Conservation (phyloP, 1,140 invertebrate species). For the Drosophila ironensis region DNA sequence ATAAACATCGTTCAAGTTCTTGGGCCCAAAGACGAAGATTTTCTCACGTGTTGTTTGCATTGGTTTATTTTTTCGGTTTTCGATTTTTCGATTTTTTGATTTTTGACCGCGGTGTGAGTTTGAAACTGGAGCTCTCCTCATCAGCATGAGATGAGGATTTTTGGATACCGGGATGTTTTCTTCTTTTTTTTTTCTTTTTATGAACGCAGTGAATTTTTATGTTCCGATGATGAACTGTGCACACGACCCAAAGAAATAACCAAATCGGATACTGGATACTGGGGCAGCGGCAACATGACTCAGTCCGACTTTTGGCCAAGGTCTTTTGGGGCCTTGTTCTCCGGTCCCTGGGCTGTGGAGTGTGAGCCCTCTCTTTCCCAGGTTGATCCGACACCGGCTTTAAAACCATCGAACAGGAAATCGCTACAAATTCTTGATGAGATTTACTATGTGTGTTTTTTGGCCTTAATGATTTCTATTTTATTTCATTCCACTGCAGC, state of each 20-base stretch:
- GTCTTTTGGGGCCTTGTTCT: slow-evolving; percentile 32
- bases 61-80: slow-evolving; percentile 67
- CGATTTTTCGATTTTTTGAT: slow-evolving; percentile 54
- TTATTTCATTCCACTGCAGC: slow-evolving; percentile 53
- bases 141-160: slow-evolving; percentile 78
- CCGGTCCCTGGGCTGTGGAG: no score
- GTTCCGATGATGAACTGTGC: slow-evolving; percentile 77
- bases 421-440: slow-evolving; percentile 75
- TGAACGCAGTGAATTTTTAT: slow-evolving; percentile 79
- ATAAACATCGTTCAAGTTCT: slow-evolving; percentile 80
- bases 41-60: slow-evolving; percentile 80
- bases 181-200: slow-evolving; percentile 30
- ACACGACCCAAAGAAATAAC: slow-evolving; percentile 52
- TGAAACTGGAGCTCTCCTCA: slow-evolving; percentile 72
- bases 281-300: slow-evolving; percentile 67
- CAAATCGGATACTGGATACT: slow-evolving; percentile 42
- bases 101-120: slow-evolving; percentile 30
- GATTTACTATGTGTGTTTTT: slow-evolving; percentile 75
- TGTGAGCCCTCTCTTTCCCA: slow-evolving; percentile 58
- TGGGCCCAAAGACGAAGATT: slow-evolving; percentile 55
- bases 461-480: slow-evolving; percentile 74
- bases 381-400: slow-evolving; percentile 29
- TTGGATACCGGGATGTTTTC: slow-evolving; percentile 7
- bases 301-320: slow-evolving; percentile 49
- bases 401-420: slow-evolving; percentile 76